Base-by-base conservation (phyloP, 2,888 invertebrate species). In the Zootermopsis nevadensis region DNA sequence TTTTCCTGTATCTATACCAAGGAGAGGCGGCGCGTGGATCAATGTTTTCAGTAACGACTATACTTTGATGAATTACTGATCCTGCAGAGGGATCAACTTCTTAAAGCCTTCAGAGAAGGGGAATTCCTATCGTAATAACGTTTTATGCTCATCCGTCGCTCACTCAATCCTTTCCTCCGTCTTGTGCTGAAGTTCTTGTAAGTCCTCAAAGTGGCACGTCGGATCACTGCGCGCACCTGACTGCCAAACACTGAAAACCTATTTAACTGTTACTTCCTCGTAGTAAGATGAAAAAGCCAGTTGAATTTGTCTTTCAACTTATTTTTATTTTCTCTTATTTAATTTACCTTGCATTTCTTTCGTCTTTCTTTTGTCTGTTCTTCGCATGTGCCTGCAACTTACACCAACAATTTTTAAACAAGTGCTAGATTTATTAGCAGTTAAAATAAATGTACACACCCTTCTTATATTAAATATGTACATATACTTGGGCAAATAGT, bases 21-120 rank as follows among this genome's bases (percentile, higher is more conserved):
- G 2, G 7, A 48, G 12, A 48, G 42, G 42, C 42, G 7, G 60
- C 2, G 10, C 2, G n/a, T n/a, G 60, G 60, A 1, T 27, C 2
- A n/a, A 69, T 69, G 69, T 69, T 69, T 69, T 69, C 69, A 27
- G 30, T 33, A 31, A 30, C 27, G 69, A 27, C 69, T 31, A 19
- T 69, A 69, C 15, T 33, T 69, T 69, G 69, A 69, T 69, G 69
- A 69, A 69, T 69, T 69, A 22, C 69, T 31, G 30, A 30, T 69
- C 24, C 31, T 69, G 69, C 31, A 33, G 69, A 2, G 30, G 19
- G 69, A 30, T 69, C 30, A 69, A 22, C 69, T 69, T 69, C 69
- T 69, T 69, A 69, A 69, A 33, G 69, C 69, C 69, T 60, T 19
- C n/a, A 60, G 42, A 6, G 24, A 24, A n/a, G 60, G 10, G n/a